Evolutionary conservation across 1,140 invertebrate genomes (phyloP), one percentile per base, ranked within the genome.

Genomic region (Hycleus phaleratus): DNA sequence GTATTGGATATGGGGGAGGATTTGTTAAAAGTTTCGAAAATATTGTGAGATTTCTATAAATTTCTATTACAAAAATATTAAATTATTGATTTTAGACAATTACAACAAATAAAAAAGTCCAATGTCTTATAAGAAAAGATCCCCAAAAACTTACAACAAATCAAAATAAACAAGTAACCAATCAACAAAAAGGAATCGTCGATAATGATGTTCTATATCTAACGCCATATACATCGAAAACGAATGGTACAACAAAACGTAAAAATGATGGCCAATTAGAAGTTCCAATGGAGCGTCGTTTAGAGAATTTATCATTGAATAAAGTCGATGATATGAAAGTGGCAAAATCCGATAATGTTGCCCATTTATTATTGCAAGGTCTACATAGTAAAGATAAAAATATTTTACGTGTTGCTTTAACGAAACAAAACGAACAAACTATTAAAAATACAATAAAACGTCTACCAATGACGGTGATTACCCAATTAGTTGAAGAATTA

Each of bases 341-440:
- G 51, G 71, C 79, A 10, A 79, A 80, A 59, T 80, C 75, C 11
- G 78, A 84, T 49, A 90, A 88, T 72, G 79, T 88, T 60, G 82
- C 84, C 0, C 86, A 89, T 59, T 74, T 91, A 25, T 68, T 91
- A 1, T 77, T 90, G 48, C 85, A 91, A 76, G 87, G 85, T 1
- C 73, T 92, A 39, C 86, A 87, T 60, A 90, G 87, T 63, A 86
- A 87, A 67, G 86, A 92, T 68, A 80, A 79, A 64, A 75, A 69
- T 26, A 79, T 86, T 56, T 63, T 87, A 3, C 71, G 73, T 11
- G 79, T 71, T 9, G 83, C 86, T 1, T 68, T 87, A 10, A 70
- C 70, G 26, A 78, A 71, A 44, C 77, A 74, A 40, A 80, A 85
- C 58, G 77, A 78, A 65, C 75, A 75, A 12, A 69, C 81, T 26